Evolutionary conservation across 2,113 vertebrate species (phyloP), one percentile per base, ranked within the genome.

Genomic region (Lophotis ruficrista): DNA sequence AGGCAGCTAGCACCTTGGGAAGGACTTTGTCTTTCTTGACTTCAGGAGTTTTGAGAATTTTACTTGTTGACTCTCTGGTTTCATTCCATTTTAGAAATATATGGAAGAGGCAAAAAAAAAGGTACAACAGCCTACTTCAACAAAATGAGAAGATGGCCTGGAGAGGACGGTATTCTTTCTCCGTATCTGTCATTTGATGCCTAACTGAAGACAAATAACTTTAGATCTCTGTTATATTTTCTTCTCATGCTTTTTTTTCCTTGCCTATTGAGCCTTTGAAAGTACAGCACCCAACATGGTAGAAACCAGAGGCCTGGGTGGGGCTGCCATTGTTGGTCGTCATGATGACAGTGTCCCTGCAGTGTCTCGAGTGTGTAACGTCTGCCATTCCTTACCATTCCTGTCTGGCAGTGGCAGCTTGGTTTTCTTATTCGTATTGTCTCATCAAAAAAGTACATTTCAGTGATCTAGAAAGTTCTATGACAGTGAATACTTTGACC

Each of bases 21-120:
- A 89, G 57, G 18, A 83, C 41, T 83, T 81, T 69, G 76, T 90
- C 66, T 41, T 87, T 13, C 33, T 54, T 64, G 30, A 33, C 28
- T 94, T 89, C 25, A 72, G 64, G 16, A 75, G 13, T 78, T 61
- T 65, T 77, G 68, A 60, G 61, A 94, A 58, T 57, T 37, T 70
- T 78, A 75, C 11, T 10, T 77, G 51, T 84, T 92, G 86, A 65
- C 87, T 91, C 38, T 87, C 56, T 94, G 56, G 58, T 85, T 97
- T 97, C 6, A 12, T 83, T 73, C 57, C 60, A 48, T 76, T 94
- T 96, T 76, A 83, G 71, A 97, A 96, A 77, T 70, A 93, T 65
- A 88, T 80, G 62, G 71, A 87, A 96, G 58, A 31, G 38, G 27
- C 50, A 60, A 28, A 33, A 7, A 66, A 88, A 25, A 35, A 71